Evolutionary conservation across 2,797 vertebrate species (phyloP), one percentile per base, ranked within the genome.

Genomic region (Malacoctenus gilli): DNA sequence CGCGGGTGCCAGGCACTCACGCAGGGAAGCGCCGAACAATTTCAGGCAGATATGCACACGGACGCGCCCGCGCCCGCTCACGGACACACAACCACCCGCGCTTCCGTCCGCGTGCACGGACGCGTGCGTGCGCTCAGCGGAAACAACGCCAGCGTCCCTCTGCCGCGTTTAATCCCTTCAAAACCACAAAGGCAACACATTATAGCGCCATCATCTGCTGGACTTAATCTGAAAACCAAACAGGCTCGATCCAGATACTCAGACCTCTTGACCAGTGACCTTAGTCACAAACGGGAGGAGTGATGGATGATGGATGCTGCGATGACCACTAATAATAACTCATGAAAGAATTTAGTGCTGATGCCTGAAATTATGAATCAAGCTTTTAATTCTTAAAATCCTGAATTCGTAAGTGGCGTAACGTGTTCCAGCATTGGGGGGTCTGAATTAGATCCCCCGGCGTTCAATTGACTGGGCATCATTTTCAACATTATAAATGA

Each of bases 141-240:
- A 46, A 50, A 82, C 59, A 60, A 61, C n/a, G 73, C 53, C 59
- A 43, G n/a, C n/a, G 76, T 80, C 62, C 58, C 65, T 63, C 49
- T 53, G 67, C 66, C 59, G 65, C 48, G n/a, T 68, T 59, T 80
- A 79, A 85, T 85, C 75, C 79, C 58, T 46, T 61, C 25, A 58
- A 82, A 83, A 77, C 61, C 72, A 72, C 65, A 75, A 81, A 84
- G 68, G 58, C 67, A 78, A 72, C 68, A 77, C 56, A 61, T 41
- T 59, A 58, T 56, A 57, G 71, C 58, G 59, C 68, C 68, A 52
- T 82, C 86, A 87, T 79, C 70, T 79, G 62, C 86, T 67, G 68
- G 43, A 66, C 37, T 52, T 78, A 82, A 83, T 87, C 78, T 78
- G 69, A 9, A 66, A 60, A 48, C 53, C 37, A 63, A 80, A 87